A percentile compares a stretch with the other conserved stretches of the same genome.
Evolutionary conservation across 2,113 vertebrate genomes (phyloP).

Genomic region (Dicaeum eximium): DNA sequence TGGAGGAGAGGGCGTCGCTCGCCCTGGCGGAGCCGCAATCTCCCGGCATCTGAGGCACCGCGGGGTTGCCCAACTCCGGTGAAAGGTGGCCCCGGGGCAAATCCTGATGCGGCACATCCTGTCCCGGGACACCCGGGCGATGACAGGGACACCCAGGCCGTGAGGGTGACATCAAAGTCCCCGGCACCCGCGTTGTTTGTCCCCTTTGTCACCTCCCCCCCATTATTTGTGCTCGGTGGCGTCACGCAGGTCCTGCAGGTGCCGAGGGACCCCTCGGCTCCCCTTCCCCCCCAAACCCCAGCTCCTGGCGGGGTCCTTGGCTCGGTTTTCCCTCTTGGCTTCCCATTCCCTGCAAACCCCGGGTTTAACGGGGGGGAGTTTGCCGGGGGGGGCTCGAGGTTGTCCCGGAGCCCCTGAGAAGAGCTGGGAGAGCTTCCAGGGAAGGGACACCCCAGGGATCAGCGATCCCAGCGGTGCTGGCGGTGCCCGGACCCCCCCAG

Average conservation of each 20-base stretch:
- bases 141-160: background rate
- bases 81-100: background rate
- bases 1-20: background rate
- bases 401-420: background rate
- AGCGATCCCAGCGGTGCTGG: fast-evolving
- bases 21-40: background rate
- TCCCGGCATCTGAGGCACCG: background rate
- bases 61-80: background rate
- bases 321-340: background rate
- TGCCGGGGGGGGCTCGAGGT: too few relatives aligned
- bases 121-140: background rate
- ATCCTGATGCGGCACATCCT: background rate
- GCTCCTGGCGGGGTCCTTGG: background rate
- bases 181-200: background rate
- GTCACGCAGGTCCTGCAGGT: background rate
- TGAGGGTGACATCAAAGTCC: background rate
- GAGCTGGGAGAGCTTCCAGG: background rate
- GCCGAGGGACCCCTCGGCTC: background rate
- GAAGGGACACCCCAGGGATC: fast-evolving
- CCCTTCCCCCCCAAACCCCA: fast-evolving
- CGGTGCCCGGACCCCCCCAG: background rate
- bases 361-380: too few relatives aligned
- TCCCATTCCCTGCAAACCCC: background rate
- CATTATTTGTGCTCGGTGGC: background rate
- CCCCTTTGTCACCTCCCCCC: background rate